Conservation (phyloP, 2,113 vertebrate genomes). For the Platichthys flesus region DNA sequence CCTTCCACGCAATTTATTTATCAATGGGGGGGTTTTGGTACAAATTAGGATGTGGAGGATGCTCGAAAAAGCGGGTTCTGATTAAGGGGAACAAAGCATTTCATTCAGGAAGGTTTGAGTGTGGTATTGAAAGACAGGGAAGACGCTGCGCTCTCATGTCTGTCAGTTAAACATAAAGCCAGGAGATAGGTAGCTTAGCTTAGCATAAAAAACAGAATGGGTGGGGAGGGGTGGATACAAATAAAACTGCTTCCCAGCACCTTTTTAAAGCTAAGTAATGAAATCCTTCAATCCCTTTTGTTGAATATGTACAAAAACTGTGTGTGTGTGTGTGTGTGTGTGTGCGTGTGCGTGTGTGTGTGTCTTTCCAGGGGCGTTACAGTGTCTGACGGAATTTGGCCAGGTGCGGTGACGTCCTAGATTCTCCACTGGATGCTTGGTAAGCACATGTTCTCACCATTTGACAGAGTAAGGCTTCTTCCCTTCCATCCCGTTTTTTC, state of each 20-base stretch:
- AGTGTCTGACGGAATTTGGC: neutral
- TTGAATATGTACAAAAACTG: neutral
- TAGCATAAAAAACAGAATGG: too few relatives aligned
- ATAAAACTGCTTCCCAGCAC: too few relatives aligned
- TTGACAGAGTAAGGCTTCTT: neutral
- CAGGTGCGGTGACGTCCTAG: neutral
- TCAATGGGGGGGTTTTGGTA: neutral
- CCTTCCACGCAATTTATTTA: constrained; percentile 4
- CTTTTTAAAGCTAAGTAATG: too few relatives aligned
- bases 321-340: neutral
- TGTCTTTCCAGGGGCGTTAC: neutral
- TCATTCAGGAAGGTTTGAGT: neutral
- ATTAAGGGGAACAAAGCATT: neutral
- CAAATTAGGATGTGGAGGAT: constrained; percentile 5
- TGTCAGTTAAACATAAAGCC: neutral
- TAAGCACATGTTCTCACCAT: neutral
- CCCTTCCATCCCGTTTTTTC: neutral
- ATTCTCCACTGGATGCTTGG: neutral
- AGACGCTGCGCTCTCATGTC: neutral
- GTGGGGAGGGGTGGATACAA: too few relatives aligned
- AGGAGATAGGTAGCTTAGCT: neutral
- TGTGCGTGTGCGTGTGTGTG: neutral
- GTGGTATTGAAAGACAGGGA: neutral
- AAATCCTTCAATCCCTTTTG: neutral
- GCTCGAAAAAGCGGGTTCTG: constrained; percentile 4